Evolutionary conservation across 2,888 invertebrate species (phyloP), one percentile per base, ranked within the genome.

Genomic region (Ditula angustiorana): DNA sequence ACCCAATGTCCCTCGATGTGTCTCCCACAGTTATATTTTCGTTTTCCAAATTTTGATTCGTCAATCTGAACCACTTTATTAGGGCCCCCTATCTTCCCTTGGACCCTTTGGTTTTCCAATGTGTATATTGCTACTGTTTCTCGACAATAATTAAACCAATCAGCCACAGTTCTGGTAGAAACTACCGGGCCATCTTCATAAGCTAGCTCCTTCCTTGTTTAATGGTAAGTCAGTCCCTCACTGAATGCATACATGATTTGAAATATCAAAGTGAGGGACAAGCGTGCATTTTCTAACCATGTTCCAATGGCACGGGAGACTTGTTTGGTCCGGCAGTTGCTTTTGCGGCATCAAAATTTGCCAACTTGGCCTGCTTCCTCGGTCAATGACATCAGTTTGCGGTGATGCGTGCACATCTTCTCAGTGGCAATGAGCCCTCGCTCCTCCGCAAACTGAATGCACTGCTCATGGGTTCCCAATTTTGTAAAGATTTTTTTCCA

Each of bases 271-370:
- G 21, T 44, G 10, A 44, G 44, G 44, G 44, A 21, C 23, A 44
- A 61, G 64, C 64, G 65, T 49, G 59, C 59, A 21, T 49, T 49
- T 3, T 49, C 49, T 2, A 49, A 28, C 49, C 49, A 49, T 13
- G 28, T 28, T 13, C 49, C 28, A 26, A 49, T 16, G 2, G 49
- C 49, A 8, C 49, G 28, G n/a, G 33, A 49, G 26, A 49, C 49
- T 28, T 5, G 13, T 13, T 49, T 49, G 26, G 8, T 10, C 3
- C 28, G 8, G 28, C 49, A 49, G 28, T 49, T 28, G 28, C 49
- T 49, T 2, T 49, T 49, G 0, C 49, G 16, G 13, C 49, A 49
- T 28, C 49, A 28, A n/a, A 49, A 49, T 23, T 47, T 23, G 8
- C n/a, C 46, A 11, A 47, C 11, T 24, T 47, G 26, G 3, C 26